Evolutionary conservation across 2,797 vertebrate genomes (phyloP), one percentile per base, ranked within the genome.

Genomic region (Halcyon badia): DNA sequence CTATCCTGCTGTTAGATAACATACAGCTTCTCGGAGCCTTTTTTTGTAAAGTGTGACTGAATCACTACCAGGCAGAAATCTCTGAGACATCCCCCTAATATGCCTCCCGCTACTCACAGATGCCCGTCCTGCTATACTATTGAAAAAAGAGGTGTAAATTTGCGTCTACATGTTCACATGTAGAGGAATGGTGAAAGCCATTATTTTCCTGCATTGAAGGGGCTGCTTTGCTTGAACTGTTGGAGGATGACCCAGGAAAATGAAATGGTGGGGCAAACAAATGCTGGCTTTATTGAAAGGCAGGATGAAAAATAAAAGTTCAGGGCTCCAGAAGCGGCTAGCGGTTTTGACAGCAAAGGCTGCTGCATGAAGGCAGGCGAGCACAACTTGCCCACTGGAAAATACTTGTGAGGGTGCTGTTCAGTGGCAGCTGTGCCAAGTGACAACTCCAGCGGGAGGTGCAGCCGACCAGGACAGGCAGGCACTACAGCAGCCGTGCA

Each of bases 281-380:
- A 80, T 33, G 25, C 19, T 31, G 5, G 8, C 3, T 62, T 73
- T 73, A 4, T 9, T 35, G 56, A 77, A 42, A 22, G 31, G 8
- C 14, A 28, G 19, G 48, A 41, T 31, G 31, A 83, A 42, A 22
- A 2, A 42, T 17, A 16, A 42, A 42, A 42, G 42, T 33, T 42
- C 4, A 4, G 2, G 31, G 6, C 26, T 61, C 54, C 54, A 65
- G 39, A 79, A 49, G 26, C 13, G 37, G 39, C n/a, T 14, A 17
- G 16, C 0, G 3, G 22, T 57, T 91, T 83, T 83, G 60, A 22
- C 15, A 65, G 44, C 19, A 57, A 39, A 82, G 30, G 35, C 13
- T 64, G 26, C 17, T 41, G 6, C 0, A 0, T 11, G n/a, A 48
- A 26, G 52, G 46, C n/a, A 39, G 19, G 62, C 0, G 0, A 76